A percentile compares a stretch with the other conserved stretches of the same genome.
phyloP scores from a whole-genome alignment of 2,888 invertebrate species.

The Diloba caeruleocephala region DNA sequence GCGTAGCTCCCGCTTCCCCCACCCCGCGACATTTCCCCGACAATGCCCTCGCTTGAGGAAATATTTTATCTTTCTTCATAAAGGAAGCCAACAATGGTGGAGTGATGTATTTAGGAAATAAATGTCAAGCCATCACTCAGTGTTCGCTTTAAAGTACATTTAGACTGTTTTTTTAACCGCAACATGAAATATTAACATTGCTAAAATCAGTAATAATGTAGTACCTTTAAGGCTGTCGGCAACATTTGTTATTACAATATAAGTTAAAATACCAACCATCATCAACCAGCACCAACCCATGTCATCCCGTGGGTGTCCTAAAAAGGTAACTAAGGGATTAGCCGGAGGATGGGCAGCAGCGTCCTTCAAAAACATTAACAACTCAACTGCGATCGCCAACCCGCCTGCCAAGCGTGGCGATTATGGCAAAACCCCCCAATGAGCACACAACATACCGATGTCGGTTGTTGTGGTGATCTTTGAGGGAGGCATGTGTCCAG shows the following conservation, averaged over 20 bases:
- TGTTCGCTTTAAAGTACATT: constrained; percentile 66
- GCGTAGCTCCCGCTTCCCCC: constrained; percentile 53
- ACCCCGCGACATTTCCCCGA: constrained; percentile 77
- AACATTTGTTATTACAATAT: constrained; percentile 16
- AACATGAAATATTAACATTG: constrained; percentile 54
- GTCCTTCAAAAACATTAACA: too few species aligned
- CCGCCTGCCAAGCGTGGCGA: too few species aligned
- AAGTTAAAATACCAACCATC: too few species aligned
- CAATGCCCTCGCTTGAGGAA: constrained; percentile 80
- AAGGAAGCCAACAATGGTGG: constrained; percentile 82
- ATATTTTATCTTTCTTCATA: constrained; percentile 87
- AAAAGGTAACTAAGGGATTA: too few species aligned
- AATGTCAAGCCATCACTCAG: constrained; percentile 85
- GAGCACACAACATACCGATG: too few species aligned
- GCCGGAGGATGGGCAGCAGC: too few species aligned
- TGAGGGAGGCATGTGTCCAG: too few species aligned
- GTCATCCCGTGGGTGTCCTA: too few species aligned
- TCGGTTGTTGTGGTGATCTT: too few species aligned
- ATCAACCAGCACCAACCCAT: too few species aligned
- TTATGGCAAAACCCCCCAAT: too few species aligned
- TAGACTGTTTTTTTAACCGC: constrained; percentile 53
- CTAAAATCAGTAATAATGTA: constrained; percentile 44
- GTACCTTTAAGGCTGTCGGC: constrained; percentile 7
- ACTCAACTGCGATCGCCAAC: too few species aligned
- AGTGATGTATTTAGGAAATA: constrained; percentile 85